phyloP scores from a whole-genome alignment of 2,888 invertebrate species.

The Rhamphomyia laevipes region DNA sequence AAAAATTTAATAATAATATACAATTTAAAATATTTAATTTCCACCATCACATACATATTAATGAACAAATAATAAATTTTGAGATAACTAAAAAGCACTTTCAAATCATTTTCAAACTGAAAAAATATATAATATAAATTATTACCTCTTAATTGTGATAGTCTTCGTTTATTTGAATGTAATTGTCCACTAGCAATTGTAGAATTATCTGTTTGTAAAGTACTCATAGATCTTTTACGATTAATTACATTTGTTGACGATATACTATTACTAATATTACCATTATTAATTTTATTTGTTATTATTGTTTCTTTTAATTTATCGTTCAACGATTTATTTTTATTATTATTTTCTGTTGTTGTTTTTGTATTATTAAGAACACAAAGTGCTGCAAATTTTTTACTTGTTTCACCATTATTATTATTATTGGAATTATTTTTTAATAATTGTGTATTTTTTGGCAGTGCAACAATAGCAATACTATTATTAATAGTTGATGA shows the following conservation, averaged over 20 bases:
- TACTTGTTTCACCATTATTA: not conserved
- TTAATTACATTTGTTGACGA: not conserved
- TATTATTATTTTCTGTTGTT: too few species aligned
- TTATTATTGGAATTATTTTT: not conserved
- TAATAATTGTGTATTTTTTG: not conserved
- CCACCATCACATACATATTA: too few species aligned
- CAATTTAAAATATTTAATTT: too few species aligned
- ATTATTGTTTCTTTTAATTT: constrained; percentile 3
- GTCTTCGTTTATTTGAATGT: constrained; percentile 10
- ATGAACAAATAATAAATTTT: too few species aligned
- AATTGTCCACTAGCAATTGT: not conserved
- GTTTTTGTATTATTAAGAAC: too few species aligned
- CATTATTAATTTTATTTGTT: constrained; percentile 2
- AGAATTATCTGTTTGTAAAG: not conserved
- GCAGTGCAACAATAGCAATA: not conserved
- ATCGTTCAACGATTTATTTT: constrained; percentile 18
- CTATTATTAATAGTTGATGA: not conserved
- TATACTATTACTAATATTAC: not conserved
- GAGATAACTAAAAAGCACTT: too few species aligned
- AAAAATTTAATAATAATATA: too few species aligned
- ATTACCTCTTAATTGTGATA: constrained; percentile 11
- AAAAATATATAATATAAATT: too few species aligned
- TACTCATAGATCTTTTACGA: not conserved
- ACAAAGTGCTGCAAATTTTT: too few species aligned
- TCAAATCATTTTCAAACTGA: too few species aligned